These are phyloP conservation scores for Procambarus clarkii DNA, from an alignment of 1,140 invertebrate genomes.

Conservation along the genomic window DNA sequence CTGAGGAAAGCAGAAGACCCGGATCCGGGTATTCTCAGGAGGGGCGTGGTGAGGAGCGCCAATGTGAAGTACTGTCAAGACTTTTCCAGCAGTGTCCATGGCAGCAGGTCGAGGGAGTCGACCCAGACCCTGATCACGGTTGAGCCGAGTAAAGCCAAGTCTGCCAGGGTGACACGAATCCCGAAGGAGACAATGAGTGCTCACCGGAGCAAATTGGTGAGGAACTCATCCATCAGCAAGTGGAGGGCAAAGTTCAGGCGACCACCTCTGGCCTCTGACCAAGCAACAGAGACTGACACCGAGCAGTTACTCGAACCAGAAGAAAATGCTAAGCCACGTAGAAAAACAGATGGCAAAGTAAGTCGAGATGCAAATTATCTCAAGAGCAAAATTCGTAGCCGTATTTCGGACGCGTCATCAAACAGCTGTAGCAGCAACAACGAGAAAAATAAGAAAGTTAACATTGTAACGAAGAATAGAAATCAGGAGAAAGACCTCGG, in stretches of 20 bases:
- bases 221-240: slow-evolving; percentile 60
- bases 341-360: neutral
- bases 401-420: neutral
- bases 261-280: slow-evolving; percentile 36
- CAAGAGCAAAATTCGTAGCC: neutral
- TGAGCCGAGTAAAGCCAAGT: slow-evolving; percentile 42
- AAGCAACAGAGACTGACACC: slow-evolving; percentile 48
- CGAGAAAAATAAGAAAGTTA: slow-evolving; percentile 24
- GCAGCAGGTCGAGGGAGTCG: neutral
- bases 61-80: slow-evolving; percentile 19
- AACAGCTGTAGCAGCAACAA: slow-evolving; percentile 28
- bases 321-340: slow-evolving; percentile 16
- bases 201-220: slow-evolving; percentile 54
- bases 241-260: slow-evolving; percentile 60
- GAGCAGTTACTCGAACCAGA: slow-evolving; percentile 54
- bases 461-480: slow-evolving; percentile 24
- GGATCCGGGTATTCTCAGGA: neutral
- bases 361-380: slow-evolving; percentile 1
- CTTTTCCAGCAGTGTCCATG: neutral
- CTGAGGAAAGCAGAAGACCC: neutral
- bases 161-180: slow-evolving; percentile 43
- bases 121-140: neutral
- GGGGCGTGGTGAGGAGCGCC: slow-evolving; percentile 1
- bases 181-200: slow-evolving; percentile 55
- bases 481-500: neutral